Conservation (phyloP, 2,888 invertebrate species). For the Petrolisthes manimaculis region DNA sequence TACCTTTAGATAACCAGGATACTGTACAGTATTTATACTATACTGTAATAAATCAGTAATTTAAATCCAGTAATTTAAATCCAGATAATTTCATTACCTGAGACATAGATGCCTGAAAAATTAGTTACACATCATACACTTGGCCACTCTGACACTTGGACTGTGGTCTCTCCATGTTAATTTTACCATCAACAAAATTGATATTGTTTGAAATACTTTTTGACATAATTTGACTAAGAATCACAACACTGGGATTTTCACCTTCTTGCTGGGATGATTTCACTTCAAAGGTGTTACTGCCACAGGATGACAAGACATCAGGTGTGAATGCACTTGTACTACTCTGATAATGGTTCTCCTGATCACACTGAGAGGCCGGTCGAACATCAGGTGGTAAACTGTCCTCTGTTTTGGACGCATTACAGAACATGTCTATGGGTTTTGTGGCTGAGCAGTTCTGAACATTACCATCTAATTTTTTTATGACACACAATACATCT, state of each 20-base stretch:
- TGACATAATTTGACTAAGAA: not conserved
- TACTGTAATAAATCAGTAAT: not conserved
- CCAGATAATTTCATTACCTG: not conserved
- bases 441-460: conserved; percentile 5
- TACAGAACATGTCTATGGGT: conserved; percentile 21
- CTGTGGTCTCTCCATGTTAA: not conserved
- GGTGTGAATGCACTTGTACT: conserved; percentile 39
- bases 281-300: conserved; percentile 19
- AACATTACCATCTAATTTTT: not conserved
- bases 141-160: conserved; percentile 15
- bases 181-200: conserved; percentile 6
- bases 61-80: not conserved
- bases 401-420: conserved; percentile 1
- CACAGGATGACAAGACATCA: conserved; percentile 38
- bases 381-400: conserved; percentile 31
- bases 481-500: too few relatives aligned
- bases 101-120: not conserved
- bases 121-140: conserved; percentile 49
- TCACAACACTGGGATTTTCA: not conserved
- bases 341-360: conserved; percentile 23
- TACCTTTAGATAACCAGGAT: too few relatives aligned
- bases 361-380: conserved; percentile 30
- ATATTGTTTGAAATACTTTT: not conserved
- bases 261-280: not conserved
- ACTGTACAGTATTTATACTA: not conserved